Conservation (phyloP, 2,888 invertebrate species). For the Ophraella communa region DNA sequence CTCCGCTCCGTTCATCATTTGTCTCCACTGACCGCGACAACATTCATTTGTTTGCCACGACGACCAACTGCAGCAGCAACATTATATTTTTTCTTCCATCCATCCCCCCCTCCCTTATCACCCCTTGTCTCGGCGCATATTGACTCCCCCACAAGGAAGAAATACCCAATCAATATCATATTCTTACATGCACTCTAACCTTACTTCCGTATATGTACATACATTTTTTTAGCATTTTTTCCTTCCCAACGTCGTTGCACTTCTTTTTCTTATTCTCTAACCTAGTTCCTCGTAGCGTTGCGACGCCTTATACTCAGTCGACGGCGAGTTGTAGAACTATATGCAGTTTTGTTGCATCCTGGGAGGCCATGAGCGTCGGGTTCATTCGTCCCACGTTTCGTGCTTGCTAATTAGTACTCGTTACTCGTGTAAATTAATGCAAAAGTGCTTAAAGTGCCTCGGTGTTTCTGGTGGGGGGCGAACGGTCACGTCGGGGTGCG, state of each 20-base stretch:
- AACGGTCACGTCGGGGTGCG: conserved; percentile 33
- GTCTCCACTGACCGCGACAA: conserved; percentile 43
- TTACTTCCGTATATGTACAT: conserved; percentile 62
- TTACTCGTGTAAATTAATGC: conserved; percentile 47
- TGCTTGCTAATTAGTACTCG: conserved; percentile 37
- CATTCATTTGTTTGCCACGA: conserved; percentile 42
- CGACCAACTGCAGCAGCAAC: conserved; percentile 43
- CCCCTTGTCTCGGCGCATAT: conserved; percentile 39
- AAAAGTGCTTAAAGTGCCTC: conserved; percentile 40
- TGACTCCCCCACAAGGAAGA: conserved; percentile 50
- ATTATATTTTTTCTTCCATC: conserved; percentile 37
- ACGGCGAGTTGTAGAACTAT: conserved; percentile 57
- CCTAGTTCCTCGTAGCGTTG: conserved; percentile 58
- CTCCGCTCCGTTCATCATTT: conserved; percentile 36
- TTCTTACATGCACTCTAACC: conserved; percentile 58
- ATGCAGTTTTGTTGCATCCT: conserved; percentile 51
- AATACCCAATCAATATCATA: conserved; percentile 61
- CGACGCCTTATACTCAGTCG: conserved; percentile 55
- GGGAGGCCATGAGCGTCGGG: conserved; percentile 31
- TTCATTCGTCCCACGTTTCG: conserved; percentile 25
- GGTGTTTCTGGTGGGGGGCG: conserved; percentile 38
- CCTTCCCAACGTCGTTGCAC: conserved; percentile 47
- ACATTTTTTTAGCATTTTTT: conserved; percentile 59
- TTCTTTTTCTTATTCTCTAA: conserved; percentile 60
- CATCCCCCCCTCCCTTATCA: conserved; percentile 31